Percentiles rank a stretch among this genome's conserved stretches.
These are phyloP conservation scores for Corvus moneduloides DNA, from an alignment of 2,113 vertebrate species.

Conservation along the genomic window DNA sequence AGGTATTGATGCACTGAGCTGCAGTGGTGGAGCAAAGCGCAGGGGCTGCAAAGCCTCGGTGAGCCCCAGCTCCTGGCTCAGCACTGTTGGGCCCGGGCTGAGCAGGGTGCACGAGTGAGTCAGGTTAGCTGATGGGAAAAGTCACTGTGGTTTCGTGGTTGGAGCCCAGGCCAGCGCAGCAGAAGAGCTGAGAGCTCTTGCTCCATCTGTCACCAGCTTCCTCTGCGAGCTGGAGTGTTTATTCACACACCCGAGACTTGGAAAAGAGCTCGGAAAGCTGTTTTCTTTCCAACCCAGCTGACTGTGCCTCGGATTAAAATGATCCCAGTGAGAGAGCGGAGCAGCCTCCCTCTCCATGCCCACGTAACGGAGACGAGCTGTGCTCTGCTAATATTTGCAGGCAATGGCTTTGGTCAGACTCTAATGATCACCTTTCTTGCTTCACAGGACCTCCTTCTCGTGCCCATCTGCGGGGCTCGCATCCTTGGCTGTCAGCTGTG, in stretches of 20 bases:
- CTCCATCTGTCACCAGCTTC: conserved; percentile 44
- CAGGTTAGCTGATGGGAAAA: background rate
- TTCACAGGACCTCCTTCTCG: conserved; percentile 1
- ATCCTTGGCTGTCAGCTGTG: background rate
- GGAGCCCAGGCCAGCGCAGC: background rate
- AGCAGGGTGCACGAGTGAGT: background rate
- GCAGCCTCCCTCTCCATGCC: background rate
- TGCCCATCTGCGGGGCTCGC: background rate
- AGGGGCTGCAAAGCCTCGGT: background rate
- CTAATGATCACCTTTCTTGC: conserved; percentile 21
- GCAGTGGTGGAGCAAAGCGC: background rate
- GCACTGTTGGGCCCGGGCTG: rapidly evolving
- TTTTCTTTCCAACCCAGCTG: background rate
- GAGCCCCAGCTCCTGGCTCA: background rate
- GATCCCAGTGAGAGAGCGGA: rapidly evolving
- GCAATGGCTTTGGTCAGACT: background rate
- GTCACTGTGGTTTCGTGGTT: background rate
- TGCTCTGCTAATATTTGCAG: background rate
- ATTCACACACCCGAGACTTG: background rate
- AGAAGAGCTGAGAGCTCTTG: conserved; percentile 38
- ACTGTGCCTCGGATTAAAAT: background rate
- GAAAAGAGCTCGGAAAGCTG: conserved; percentile 39
- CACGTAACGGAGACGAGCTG: background rate
- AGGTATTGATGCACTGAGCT: background rate
- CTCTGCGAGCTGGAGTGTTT: conserved; percentile 4